A percentile compares a stretch with the other conserved stretches of the same genome.
These are phyloP conservation scores for Tiliqua scincoides DNA, from an alignment of 2,113 vertebrate genomes.

Conservation along the genomic window DNA sequence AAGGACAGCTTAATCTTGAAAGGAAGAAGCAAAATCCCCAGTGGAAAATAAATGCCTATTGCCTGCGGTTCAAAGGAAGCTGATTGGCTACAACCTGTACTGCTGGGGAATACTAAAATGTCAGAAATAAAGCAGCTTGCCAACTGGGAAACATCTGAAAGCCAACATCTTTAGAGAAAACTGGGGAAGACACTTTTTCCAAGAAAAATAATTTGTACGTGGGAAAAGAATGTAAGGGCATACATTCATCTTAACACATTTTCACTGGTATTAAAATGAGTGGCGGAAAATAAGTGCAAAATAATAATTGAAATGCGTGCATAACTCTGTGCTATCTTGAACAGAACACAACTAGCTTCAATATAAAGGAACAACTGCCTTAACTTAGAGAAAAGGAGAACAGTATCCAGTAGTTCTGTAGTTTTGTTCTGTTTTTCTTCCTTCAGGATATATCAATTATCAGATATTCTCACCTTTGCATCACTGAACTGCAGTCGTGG, in stretches of 20 bases:
- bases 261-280: conserved; percentile 33
- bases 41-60: conserved; percentile 8
- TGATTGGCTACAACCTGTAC: conserved; percentile 51
- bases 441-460: neutral
- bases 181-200: neutral
- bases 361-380: conserved; percentile 33
- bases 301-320: conserved; percentile 1
- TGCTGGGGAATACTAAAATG: conserved; percentile 37
- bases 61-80: conserved; percentile 49
- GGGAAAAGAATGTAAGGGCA: conserved; percentile 2
- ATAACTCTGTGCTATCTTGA: neutral
- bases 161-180: neutral
- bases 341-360: conserved; percentile 32
- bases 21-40: conserved; percentile 36
- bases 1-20: conserved; percentile 34
- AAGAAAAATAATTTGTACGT: neutral
- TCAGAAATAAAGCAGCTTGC: conserved; percentile 12
- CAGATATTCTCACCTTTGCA: neutral
- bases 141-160: conserved; percentile 50
- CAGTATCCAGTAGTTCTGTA: neutral
- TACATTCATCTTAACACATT: conserved; percentile 34
- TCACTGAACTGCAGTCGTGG: too few relatives aligned
- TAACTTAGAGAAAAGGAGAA: conserved; percentile 33
- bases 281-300: conserved; percentile 30
- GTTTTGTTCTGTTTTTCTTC: conserved; percentile 9